Evolutionary conservation across 2,113 vertebrate genomes (phyloP).

Genomic region (Muntiacus muntjak): DNA sequence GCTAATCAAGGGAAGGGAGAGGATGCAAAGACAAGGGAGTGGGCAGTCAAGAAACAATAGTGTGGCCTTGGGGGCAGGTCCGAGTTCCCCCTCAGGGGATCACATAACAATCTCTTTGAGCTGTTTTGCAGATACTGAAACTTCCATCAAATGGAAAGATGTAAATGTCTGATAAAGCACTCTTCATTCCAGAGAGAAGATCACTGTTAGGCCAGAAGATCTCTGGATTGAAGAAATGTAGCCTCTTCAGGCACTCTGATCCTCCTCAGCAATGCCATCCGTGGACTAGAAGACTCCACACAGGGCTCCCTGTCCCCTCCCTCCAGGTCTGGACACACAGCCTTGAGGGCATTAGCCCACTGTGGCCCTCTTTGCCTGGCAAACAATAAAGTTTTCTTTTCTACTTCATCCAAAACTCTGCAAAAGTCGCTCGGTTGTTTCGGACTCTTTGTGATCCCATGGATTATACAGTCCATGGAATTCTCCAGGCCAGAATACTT

Average conservation of each 20-base stretch:
- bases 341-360: neutral
- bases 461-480: neutral
- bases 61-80: neutral
- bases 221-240: neutral
- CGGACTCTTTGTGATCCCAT: accelerated
- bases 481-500: neutral
- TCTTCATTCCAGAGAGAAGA: neutral
- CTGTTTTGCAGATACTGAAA: neutral
- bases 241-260: neutral
- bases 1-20: neutral
- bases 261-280: neutral
- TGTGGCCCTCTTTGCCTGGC: neutral
- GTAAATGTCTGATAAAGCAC: neutral
- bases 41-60: neutral
- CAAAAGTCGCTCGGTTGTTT: neutral
- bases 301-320: neutral
- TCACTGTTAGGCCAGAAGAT: neutral
- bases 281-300: neutral
- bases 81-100: neutral
- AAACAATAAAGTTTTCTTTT: neutral
- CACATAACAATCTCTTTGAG: neutral
- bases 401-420: neutral
- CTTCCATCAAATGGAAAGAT: neutral
- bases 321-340: neutral
- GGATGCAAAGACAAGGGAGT: neutral